Base-by-base conservation (phyloP, 2,797 vertebrate species). In the Brotula barbata region DNA sequence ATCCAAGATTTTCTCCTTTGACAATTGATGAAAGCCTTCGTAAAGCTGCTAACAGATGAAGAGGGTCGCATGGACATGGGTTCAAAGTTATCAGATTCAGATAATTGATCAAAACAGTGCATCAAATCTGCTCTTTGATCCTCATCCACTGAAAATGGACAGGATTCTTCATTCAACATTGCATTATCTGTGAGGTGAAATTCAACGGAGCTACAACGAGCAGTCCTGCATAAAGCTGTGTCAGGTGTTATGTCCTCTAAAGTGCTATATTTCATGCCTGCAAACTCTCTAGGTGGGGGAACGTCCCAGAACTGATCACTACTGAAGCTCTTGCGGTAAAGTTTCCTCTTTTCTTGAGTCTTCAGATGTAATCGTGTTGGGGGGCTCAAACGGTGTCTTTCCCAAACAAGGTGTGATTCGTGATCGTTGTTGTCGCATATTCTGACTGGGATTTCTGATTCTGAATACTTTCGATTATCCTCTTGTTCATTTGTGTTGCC, bases 281-380 rank as follows among this genome's bases (percentile, higher is more conserved):
- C 83, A 84, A 92, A 93, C 56, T 89, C 82, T 56, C 48, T 25
- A 0, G 91, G 89, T 40, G 90, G 89, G 61, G 90, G 90, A 11
- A 87, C 75, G 58, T 82, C 72, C 23, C 51, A 75, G 17, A 63
- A 66, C 3, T 82, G 14, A 57, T 89, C 85, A 34, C 50, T 66
- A n/a, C 71, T 72, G 3, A 69, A 55, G 64, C 65, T 67, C 28
- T 66, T 67, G 49, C 53, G 25, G 6, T 80, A 67, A n/a, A 37
- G 44, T 2, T 52, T 58, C 43, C 67, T 56, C 44, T 84, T 89
- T 54, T 58, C 76, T 44, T 41, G 47, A 55, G 76, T 31, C 45
- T 69, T 83, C 36, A 74, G 56, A 12, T 85, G 60, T 28, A 87
- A 72, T 1, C 72, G 58, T 6, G 64, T 71, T 14, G 84, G 75